Conservation (phyloP, 1,140 invertebrate genomes). For the Euwallacea similis region DNA sequence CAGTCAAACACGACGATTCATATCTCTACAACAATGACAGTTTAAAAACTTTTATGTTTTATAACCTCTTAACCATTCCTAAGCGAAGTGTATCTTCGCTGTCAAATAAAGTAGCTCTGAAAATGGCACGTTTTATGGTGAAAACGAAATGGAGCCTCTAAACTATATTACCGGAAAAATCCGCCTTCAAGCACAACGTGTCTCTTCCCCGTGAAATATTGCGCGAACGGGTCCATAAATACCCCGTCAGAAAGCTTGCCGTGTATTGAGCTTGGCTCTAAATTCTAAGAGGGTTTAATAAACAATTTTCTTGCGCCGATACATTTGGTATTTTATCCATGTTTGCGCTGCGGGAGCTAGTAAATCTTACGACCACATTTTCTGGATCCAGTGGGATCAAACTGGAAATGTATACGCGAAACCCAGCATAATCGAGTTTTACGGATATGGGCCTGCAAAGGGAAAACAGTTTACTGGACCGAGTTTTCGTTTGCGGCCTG, state of each 20-base stretch:
- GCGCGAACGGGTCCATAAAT: neutral
- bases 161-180: no score
- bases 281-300: slow-evolving; percentile 9
- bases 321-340: slow-evolving; percentile 17
- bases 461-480: neutral
- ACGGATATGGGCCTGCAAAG: neutral
- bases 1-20: no score
- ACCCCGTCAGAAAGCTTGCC: neutral
- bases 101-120: no score
- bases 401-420: slow-evolving; percentile 23
- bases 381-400: slow-evolving; percentile 23
- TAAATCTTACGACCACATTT: slow-evolving; percentile 28
- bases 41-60: no score
- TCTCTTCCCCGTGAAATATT: neutral
- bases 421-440: slow-evolving; percentile 25
- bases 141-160: no score
- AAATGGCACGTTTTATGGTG: no score
- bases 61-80: no score
- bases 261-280: neutral
- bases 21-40: no score
- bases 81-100: no score
- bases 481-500: neutral
- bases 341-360: slow-evolving; percentile 4
- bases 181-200: no score
- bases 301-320: slow-evolving; percentile 17